A percentile compares a stretch with the other conserved stretches of the same genome.
Conservation (phyloP, 2,888 invertebrate genomes). For the Leptogaster cylindrica region DNA sequence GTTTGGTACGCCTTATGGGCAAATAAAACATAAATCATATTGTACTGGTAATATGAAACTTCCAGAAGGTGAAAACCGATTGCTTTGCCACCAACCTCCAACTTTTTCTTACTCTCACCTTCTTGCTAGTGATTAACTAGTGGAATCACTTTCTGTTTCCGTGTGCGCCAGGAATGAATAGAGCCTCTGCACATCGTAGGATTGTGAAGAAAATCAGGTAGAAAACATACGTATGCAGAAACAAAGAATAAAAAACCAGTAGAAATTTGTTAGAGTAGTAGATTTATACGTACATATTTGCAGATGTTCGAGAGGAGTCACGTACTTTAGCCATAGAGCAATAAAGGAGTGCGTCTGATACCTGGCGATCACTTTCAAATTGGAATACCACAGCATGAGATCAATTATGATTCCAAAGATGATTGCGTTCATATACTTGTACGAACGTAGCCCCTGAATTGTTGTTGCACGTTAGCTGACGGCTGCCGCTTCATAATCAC, state of each 20-base stretch:
- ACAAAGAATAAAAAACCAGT: conserved; percentile 28
- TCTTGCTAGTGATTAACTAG: conserved; percentile 19
- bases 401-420: conserved; percentile 39
- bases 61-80: too few species aligned
- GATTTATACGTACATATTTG: not conserved
- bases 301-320: not conserved
- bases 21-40: too few species aligned
- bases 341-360: conserved; percentile 2
- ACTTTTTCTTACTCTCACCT: conserved; percentile 18
- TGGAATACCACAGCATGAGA: conserved; percentile 39
- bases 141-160: conserved; percentile 39
- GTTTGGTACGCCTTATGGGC: too few species aligned
- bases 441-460: not conserved
- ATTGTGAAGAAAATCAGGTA: not conserved
- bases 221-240: not conserved
- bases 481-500: conserved; percentile 22
- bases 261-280: conserved; percentile 13
- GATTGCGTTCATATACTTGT: conserved; percentile 21
- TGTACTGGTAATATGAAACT: too few species aligned
- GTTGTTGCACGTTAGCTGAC: not conserved
- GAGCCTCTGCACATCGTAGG: not conserved
- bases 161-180: conserved; percentile 8
- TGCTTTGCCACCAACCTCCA: too few species aligned
- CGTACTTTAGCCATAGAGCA: not conserved
- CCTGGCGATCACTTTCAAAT: conserved; percentile 29